Conservation (phyloP, 2,888 invertebrate genomes). For the Ophion ellenae region DNA sequence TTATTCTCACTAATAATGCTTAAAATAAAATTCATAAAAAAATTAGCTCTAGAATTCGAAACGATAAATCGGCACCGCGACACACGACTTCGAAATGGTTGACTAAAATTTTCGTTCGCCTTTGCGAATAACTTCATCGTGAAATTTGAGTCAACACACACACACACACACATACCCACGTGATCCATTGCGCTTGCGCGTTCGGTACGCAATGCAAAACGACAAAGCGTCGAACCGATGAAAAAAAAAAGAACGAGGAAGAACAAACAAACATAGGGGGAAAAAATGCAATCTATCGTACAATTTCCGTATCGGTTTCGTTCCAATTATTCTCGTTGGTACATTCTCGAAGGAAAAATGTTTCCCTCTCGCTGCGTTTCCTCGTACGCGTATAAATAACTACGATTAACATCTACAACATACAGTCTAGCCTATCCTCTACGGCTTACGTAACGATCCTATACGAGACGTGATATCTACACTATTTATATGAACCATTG, state of each 20-base stretch:
- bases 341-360: slow-evolving; percentile 41
- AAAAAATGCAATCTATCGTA: slow-evolving; percentile 76
- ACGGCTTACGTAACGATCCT: slow-evolving; percentile 71
- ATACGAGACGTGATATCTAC: slow-evolving; percentile 77
- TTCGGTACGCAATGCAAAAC: slow-evolving; percentile 26
- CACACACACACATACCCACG: neutral
- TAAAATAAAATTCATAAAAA: too few species aligned
- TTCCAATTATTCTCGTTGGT: slow-evolving; percentile 60
- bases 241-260: slow-evolving; percentile 30
- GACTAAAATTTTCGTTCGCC: too few species aligned
- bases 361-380: slow-evolving; percentile 27
- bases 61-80: too few species aligned
- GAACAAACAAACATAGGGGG: neutral
- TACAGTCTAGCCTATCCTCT: slow-evolving; percentile 74
- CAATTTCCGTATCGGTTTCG: slow-evolving; percentile 50
- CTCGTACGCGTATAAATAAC: slow-evolving; percentile 77
- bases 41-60: too few species aligned
- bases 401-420: slow-evolving; percentile 68
- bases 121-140: neutral
- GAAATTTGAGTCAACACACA: neutral
- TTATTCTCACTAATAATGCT: too few species aligned
- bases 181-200: slow-evolving; percentile 47
- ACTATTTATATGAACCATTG: slow-evolving; percentile 75
- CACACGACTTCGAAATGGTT: too few species aligned
- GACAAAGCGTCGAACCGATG: slow-evolving; percentile 24